A percentile compares a stretch with the other conserved stretches of the same genome.
Evolutionary conservation across 2,113 vertebrate genomes (phyloP).

Genomic region (Dasyurus viverrinus): DNA sequence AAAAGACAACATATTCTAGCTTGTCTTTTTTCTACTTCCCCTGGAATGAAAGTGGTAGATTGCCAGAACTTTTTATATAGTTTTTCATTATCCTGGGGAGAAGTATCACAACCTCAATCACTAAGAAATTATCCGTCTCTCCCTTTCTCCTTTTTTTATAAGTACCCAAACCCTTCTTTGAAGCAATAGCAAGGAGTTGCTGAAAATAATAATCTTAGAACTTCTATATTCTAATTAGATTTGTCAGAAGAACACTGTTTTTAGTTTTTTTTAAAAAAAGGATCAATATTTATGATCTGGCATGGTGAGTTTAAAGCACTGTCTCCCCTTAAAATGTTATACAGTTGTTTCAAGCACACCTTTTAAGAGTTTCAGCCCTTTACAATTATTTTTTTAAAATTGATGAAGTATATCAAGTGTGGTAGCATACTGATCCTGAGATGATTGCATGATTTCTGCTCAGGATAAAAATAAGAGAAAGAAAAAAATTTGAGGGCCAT

Average conservation of each 20-base stretch:
- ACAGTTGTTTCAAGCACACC: too few species aligned
- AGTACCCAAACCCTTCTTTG: constrained; percentile 31
- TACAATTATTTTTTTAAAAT: not conserved
- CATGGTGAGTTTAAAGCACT: too few species aligned
- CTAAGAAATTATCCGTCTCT: constrained; percentile 5
- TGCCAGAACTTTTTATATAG: not conserved
- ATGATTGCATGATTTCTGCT: not conserved
- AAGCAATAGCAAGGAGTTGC: not conserved
- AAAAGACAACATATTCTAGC: not conserved
- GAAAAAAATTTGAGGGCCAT: not conserved
- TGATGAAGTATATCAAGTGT: not conserved
- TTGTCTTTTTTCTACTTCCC: not conserved
- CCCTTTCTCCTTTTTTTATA: not conserved
- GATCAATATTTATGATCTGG: not conserved
- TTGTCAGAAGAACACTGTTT: constrained; percentile 31
- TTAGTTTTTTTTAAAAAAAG: constrained; percentile 12
- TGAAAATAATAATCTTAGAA: constrained; percentile 5
- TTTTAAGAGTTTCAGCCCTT: too few species aligned
- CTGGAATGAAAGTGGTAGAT: not conserved
- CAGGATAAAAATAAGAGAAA: constrained; percentile 7
- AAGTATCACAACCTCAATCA: constrained; percentile 29
- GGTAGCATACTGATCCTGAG: not conserved
- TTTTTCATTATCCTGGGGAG: not conserved
- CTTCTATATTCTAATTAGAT: constrained; percentile 29
- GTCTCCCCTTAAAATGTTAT: too few species aligned